These are phyloP conservation scores for Sminthurides aquaticus DNA, from an alignment of 2,888 invertebrate genomes.

Conservation along the genomic window DNA sequence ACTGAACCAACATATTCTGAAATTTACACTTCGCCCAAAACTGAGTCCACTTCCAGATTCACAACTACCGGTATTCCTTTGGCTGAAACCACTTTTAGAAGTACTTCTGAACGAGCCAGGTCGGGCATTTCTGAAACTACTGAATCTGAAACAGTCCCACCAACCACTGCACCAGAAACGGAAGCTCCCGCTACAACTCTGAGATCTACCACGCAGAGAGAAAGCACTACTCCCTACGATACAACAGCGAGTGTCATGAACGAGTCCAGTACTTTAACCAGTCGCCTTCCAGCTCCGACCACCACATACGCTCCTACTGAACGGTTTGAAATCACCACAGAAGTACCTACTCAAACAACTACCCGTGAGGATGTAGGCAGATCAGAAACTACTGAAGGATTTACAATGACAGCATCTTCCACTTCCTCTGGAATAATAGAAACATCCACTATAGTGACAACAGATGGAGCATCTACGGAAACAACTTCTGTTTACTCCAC, in stretches of 20 bases:
- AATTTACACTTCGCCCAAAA: too few relatives aligned
- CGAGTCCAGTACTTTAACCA: not conserved
- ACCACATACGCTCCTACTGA: not conserved
- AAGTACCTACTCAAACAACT: constrained; percentile 9
- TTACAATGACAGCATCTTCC: constrained; percentile 2
- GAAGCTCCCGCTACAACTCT: not conserved
- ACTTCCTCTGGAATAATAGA: not conserved
- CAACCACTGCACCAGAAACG: constrained; percentile 13
- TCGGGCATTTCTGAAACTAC: not conserved
- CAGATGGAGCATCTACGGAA: not conserved
- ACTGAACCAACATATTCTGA: too few relatives aligned
- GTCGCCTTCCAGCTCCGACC: not conserved
- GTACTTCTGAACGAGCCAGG: not conserved
- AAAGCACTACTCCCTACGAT: not conserved
- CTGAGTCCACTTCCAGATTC: not conserved
- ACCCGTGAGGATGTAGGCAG: not conserved
- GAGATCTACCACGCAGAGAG: not conserved
- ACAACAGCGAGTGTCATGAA: too few relatives aligned
- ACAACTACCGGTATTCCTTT: not conserved
- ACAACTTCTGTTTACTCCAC: not conserved
- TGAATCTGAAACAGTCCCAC: not conserved
- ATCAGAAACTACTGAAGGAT: constrained; percentile 10
- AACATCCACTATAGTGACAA: not conserved
- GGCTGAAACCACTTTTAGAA: constrained; percentile 1
- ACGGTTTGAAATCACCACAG: constrained; percentile 1